Percentiles rank a stretch among this genome's conserved stretches.
Conservation (phyloP, 2,797 vertebrate species). For the Manis javanica region DNA sequence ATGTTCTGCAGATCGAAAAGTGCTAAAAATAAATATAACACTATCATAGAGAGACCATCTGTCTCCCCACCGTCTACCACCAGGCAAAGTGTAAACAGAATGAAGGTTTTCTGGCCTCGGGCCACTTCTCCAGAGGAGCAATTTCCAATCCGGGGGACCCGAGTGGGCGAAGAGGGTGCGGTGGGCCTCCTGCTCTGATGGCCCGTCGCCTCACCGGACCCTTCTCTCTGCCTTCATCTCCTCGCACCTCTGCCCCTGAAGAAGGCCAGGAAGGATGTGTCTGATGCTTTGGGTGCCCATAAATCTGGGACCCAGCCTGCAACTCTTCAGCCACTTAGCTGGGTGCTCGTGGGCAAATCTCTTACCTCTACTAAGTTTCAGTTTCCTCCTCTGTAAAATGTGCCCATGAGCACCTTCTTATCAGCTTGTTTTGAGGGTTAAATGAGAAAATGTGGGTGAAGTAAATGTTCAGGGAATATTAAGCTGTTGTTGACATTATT, state of each 20-base stretch:
- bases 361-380: neutral
- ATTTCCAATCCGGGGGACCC: neutral
- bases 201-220: accelerated
- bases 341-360: neutral
- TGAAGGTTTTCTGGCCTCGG: neutral
- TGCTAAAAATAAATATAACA: slow-evolving; percentile 45
- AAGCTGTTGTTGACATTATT: neutral
- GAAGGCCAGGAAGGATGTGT: neutral
- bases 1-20: neutral
- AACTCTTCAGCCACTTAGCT: neutral
- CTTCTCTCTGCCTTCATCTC: neutral
- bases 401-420: neutral
- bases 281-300: neutral
- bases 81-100: slow-evolving; percentile 55
- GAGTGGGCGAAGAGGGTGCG: neutral
- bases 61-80: neutral
- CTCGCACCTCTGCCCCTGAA: too few species aligned
- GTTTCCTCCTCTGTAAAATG: neutral
- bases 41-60: slow-evolving; percentile 12
- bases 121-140: slow-evolving; percentile 11
- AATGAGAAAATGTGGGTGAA: neutral
- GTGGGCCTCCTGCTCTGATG: neutral
- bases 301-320: neutral
- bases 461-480: neutral
- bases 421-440: neutral